Base-by-base conservation (phyloP, 2,888 invertebrate species). In the Lithophane semibrunnea region DNA sequence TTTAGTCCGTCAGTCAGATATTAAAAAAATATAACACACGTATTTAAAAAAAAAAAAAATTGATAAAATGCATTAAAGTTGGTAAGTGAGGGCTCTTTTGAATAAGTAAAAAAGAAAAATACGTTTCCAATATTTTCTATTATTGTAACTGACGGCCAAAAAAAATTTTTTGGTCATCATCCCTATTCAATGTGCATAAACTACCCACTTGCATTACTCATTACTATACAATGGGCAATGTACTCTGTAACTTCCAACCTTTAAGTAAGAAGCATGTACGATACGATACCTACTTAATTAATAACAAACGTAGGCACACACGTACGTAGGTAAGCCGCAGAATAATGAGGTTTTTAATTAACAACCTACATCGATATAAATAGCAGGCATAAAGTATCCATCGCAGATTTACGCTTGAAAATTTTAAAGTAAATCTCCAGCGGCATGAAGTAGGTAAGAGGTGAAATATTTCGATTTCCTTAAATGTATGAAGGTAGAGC, bases 391-490 rank as follows among this genome's bases (percentile, higher is more conserved):
- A 71, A 76, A 80, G 70, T 79, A 84, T 79, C 71, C 80, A 69
- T 66, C 47, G 75, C 56, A 58, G 87, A 76, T 78, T 77, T 77
- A 82, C 76, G 68, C 74, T 79, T 86, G 84, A 72, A 86, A 86
- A 91, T 87, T 87, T 89, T 85, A 88, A 89, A 90, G 86, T 80
- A 88, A 85, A 85, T 73, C 74, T 85, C 73, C 58, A 78, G 69
- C 66, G 52, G 75, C 73, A 65, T 77, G 78, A 81, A 76, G 81
- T 89, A 89, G 88, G 91, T 86, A 90, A 84, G 86, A 89, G 90
- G 89, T 90, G 85, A 90, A 92, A 92, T 93, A 91, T 92, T 91
- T 92, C 91, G 87, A 90, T 92, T 90, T 87, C 90, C 89, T 89
- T 88, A 88, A 88, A 89, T 88, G 88, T 89, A 89, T 88, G 83